A percentile compares a stretch with the other conserved stretches of the same genome.
These are phyloP conservation scores for Mactra quadrangularis DNA, from an alignment of 1,140 invertebrate species.

Conservation along the genomic window DNA sequence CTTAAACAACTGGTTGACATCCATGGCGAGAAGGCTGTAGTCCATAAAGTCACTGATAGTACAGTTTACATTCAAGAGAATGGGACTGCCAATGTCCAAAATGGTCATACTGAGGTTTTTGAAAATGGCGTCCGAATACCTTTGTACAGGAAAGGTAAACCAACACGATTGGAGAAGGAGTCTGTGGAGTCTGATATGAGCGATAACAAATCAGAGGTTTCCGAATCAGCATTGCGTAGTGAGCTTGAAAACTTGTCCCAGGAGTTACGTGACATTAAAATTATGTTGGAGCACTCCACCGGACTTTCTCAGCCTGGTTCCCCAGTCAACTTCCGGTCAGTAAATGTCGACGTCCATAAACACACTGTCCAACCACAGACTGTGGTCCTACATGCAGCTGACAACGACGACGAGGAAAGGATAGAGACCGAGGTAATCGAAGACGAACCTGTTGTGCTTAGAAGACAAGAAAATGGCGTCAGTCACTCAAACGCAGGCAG, in stretches of 20 bases:
- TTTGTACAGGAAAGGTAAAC: constrained; percentile 27
- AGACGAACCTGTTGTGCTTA: constrained; percentile 8
- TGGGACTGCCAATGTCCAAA: background rate
- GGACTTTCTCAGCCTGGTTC: constrained; percentile 33
- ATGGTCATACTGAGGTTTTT: constrained; percentile 41
- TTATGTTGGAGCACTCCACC: constrained; percentile 50
- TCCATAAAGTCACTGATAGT: constrained; percentile 1
- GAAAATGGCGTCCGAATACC: constrained; percentile 51
- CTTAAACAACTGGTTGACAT: constrained; percentile 40
- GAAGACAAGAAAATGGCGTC: constrained; percentile 24
- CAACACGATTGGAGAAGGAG: constrained; percentile 20
- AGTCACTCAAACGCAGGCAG: background rate
- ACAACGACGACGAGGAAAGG: background rate
- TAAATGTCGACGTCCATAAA: constrained; percentile 28
- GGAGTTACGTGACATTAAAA: constrained; percentile 55
- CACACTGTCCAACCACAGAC: constrained; percentile 25
- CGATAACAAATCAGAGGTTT: constrained; percentile 48
- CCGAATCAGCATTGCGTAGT: constrained; percentile 29
- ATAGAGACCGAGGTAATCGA: constrained; percentile 18
- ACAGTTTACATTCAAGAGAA: background rate
- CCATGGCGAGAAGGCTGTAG: constrained; percentile 5
- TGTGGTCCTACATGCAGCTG: background rate
- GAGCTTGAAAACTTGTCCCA: constrained; percentile 57
- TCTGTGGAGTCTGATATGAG: constrained; percentile 37
- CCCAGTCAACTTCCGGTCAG: constrained; percentile 18